These are phyloP conservation scores for Drosophila santomea DNA, from an alignment of 1,140 invertebrate species.

Conservation along the genomic window DNA sequence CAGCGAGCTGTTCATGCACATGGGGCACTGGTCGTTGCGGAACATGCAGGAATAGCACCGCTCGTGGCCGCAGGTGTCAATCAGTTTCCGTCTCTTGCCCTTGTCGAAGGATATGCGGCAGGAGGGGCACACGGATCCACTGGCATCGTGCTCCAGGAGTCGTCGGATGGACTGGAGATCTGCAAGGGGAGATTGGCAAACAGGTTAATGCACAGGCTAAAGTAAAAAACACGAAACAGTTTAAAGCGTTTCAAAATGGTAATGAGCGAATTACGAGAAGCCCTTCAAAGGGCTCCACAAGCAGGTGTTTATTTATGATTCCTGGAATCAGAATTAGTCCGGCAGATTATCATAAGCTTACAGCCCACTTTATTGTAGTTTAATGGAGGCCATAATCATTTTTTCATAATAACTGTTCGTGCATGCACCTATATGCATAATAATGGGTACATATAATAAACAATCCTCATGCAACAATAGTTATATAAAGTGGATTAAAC, in stretches of 20 bases:
- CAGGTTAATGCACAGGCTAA: conserved; percentile 4
- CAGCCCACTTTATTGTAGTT: too few species aligned
- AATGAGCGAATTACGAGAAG: conserved; percentile 33
- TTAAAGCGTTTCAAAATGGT: conserved; percentile 30
- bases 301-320: conserved; percentile 38
- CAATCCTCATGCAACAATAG: too few species aligned
- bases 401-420: background rate
- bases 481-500: background rate
- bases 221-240: background rate
- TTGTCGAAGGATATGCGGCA: conserved; percentile 97
- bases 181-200: conserved; percentile 85
- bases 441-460: too few species aligned
- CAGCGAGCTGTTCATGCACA: conserved; percentile 88
- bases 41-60: conserved; percentile 97
- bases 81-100: conserved; percentile 96
- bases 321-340: conserved; percentile 18
- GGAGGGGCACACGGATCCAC: conserved; percentile 90
- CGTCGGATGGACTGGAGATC: conserved; percentile 90
- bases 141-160: conserved; percentile 84
- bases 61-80: conserved; percentile 97
- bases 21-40: conserved; percentile 94
- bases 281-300: conserved; percentile 15
- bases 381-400: background rate
- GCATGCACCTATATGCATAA: too few species aligned
- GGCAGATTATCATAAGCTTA: background rate